Base-by-base conservation (phyloP, 1,140 invertebrate genomes). In the Leptopilina clavipes region DNA sequence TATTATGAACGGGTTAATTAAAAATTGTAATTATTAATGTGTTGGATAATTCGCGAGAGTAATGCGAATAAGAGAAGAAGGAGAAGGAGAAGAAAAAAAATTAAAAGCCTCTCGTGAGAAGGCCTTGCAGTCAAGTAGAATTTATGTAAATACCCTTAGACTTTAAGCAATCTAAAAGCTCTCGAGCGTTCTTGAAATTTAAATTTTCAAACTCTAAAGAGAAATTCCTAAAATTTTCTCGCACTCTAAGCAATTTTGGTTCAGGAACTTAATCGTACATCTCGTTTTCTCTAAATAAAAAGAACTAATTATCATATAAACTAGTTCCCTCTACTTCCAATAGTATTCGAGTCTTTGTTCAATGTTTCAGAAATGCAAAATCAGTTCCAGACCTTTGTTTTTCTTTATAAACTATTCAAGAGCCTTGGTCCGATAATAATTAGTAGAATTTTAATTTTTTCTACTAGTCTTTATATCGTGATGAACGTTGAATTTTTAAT, bases 361-460 rank as follows among this genome's bases (percentile, higher is more conserved):
- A 65, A 31, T 65, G 59, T 65, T 65, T 65, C 59, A 65, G n/a
- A 65, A 65, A 65, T 65, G 22, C 59, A 65, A 22, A 65, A 65
- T 65, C 59, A 65, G 22, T 65, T 65, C 59, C 59, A 65, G 22
- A 65, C 12, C 37, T 40, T 65, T n/a, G n/a, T 22, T 65, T 65
- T 37, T 52, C 5, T 31, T 31, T 31, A 31, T n/a, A 31, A 31
- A 31, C 48, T 52, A 52, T 12, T 22, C 56, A 31, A 65, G 22
- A 65, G 59, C 59, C 56, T 65, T 65, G 56, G 56, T 65, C 56
- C 22, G n/a, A 6, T 31, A 65, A 6, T 31, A 65, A 65, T 6
- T 5, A 31, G 11, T 25, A 10, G 11, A 59, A 59, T 22, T 22
- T 65, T n/a, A 0, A 6, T 65, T 14, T 65, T 14, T 31, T 12